Base-by-base conservation (phyloP, 2,888 invertebrate species). In the Epirrita christyi region DNA sequence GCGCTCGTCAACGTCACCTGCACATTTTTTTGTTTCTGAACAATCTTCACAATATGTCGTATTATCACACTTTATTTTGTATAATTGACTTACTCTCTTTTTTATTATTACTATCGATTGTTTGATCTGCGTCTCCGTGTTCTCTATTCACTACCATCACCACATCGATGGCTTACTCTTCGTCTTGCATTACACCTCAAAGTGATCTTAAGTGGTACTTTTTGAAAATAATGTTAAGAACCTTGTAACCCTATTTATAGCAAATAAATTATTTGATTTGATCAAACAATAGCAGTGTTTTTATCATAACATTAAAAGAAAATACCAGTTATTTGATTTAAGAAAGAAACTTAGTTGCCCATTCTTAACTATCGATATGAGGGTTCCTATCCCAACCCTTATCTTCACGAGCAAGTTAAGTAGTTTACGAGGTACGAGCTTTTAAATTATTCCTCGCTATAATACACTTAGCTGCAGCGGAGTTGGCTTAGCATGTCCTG, bases 381-480 rank as follows among this genome's bases (percentile, higher is more conserved):
- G 2, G 32, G 6, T 15, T 38, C 4, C 21, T 21, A 50, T 28
- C 44, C 40, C 55, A 40, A 44, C 51, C 44, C 55, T 52, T 48
- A 3, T 8, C 37, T 51, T 14, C 51, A 28, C 51, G 37, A 42
- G 50, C 59, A 60, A 62, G 64, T 62, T 59, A 59, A 66, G 62
- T 55, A 64, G 64, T 61, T 59, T 58, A 63, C 62, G 46, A 59
- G 53, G 48, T 37, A 36, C 52, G 50, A 42, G 41, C 57, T 61
- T 59, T 48, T 64, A 55, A 64, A 64, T 66, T 51, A 67, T 63
- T 63, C 62, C 53, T 40, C 48, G 42, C 57, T 45, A 45, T 63
- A 67, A 57, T 61, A 54, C 64, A 57, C 51, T 56, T 44, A 55
- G 43, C 55, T 53, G 50, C 55, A 44, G 54, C 4, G 49, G 13